Evolutionary conservation across 2,888 invertebrate genomes (phyloP).

Genomic region (Liodrosophila aerea): DNA sequence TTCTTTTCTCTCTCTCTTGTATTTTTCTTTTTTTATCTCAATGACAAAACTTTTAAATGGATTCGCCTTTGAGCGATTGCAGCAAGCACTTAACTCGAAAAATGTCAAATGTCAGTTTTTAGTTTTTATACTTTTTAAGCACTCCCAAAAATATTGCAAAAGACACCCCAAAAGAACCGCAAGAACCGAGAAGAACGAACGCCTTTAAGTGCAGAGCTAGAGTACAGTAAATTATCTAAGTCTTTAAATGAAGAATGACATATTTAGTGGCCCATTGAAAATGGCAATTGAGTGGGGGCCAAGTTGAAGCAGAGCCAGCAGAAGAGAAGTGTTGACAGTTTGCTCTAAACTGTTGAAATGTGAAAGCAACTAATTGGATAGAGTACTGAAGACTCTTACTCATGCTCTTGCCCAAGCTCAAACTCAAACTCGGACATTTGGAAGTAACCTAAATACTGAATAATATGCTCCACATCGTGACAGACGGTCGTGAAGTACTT

Average conservation of each 20-base stretch:
- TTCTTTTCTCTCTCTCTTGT: constrained; percentile 9
- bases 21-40: constrained; percentile 15
- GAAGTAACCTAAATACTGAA: constrained; percentile 23
- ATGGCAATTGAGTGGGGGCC: constrained; percentile 42
- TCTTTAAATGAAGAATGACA: constrained; percentile 67
- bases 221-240: constrained; percentile 54
- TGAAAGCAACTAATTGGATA: constrained; percentile 61
- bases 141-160: constrained; percentile 23
- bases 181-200: constrained; percentile 3
- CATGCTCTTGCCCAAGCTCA: too few relatives aligned
- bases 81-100: constrained; percentile 61
- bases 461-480: background rate
- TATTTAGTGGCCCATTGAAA: constrained; percentile 56
- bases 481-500: too few relatives aligned
- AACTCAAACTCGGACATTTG: constrained; percentile 14
- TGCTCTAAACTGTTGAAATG: constrained; percentile 54
- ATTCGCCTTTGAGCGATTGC: constrained; percentile 66
- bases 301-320: background rate
- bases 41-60: constrained; percentile 72
- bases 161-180: constrained; percentile 42
- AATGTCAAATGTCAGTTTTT: constrained; percentile 59
- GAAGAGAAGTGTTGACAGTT: constrained; percentile 55
- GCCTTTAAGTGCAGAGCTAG: constrained; percentile 18
- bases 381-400: constrained; percentile 16
- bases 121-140: constrained; percentile 19